Percentiles rank a stretch among this genome's conserved stretches.
These are phyloP conservation scores for Drosophila neotestacea DNA, from an alignment of 2,888 invertebrate genomes.

Conservation along the genomic window DNA sequence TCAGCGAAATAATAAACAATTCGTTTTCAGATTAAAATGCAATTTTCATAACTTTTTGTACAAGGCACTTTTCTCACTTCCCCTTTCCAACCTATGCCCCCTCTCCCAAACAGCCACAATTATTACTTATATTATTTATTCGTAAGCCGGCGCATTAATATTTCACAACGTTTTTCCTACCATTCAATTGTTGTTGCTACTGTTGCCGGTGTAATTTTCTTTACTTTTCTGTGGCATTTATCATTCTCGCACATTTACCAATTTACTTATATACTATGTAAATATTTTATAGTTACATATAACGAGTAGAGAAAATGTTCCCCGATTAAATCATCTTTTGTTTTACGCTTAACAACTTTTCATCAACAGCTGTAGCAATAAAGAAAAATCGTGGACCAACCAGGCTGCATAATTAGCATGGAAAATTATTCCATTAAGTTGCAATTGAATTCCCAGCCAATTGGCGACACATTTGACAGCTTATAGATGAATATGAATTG, in stretches of 20 bases:
- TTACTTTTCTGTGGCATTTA: constrained; percentile 37
- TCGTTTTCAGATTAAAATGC: constrained; percentile 80
- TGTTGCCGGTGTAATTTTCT: constrained; percentile 33
- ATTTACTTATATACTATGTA: constrained; percentile 34
- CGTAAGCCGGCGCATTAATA: constrained; percentile 76
- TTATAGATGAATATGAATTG: constrained; percentile 33
- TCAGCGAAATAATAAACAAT: constrained; percentile 80
- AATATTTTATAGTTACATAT: constrained; percentile 61
- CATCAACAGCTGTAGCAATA: constrained; percentile 42
- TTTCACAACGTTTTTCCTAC: constrained; percentile 65
- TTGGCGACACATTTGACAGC: constrained; percentile 42
- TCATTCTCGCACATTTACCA: constrained; percentile 49
- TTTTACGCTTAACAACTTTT: constrained; percentile 29
- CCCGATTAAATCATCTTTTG: constrained; percentile 70
- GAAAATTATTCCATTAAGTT: constrained; percentile 65
- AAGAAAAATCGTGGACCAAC: constrained; percentile 4
- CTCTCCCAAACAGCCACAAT: constrained; percentile 54
- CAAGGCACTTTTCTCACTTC: constrained; percentile 35
- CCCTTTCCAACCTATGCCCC: neutral
- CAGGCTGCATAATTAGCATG: constrained; percentile 55
- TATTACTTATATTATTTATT: constrained; percentile 78
- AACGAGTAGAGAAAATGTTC: constrained; percentile 49
- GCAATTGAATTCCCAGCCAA: constrained; percentile 34
- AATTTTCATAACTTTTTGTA: constrained; percentile 74
- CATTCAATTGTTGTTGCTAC: constrained; percentile 29